Conservation (phyloP, 2,888 invertebrate species). For the Nesidiocoris tenuis region DNA sequence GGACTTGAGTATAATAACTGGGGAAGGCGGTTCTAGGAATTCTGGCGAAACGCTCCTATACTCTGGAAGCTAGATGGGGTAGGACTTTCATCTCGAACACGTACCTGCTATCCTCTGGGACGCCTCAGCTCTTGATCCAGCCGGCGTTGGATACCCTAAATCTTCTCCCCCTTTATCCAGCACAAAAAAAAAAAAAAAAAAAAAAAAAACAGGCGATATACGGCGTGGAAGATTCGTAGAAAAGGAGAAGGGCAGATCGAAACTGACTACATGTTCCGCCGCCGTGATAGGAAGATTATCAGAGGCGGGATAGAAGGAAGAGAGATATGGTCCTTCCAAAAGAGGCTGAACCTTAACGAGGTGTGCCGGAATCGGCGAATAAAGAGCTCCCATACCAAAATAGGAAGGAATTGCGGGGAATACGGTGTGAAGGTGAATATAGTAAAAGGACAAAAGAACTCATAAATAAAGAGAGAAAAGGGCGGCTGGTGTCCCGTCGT, state of each 20-base stretch:
- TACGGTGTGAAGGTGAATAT: constrained; percentile 35
- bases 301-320: not conserved
- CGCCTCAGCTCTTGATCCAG: not conserved
- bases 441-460: constrained; percentile 42
- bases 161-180: not conserved
- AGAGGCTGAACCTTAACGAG: not conserved
- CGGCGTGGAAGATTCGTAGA: not conserved
- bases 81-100: not conserved
- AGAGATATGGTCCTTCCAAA: not conserved
- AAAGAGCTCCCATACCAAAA: not conserved
- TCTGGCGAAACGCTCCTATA: too few species aligned
- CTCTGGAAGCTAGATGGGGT: not conserved
- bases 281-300: too few species aligned
- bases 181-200: not conserved
- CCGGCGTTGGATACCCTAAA: not conserved
- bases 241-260: constrained; percentile 4
- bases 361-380: not conserved
- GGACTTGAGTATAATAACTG: too few species aligned
- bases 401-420: too few species aligned
- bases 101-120: too few species aligned
- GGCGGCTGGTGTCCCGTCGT: constrained; percentile 23
- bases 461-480: constrained; percentile 35
- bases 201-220: constrained; percentile 1
- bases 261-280: too few species aligned
- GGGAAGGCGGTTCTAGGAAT: too few species aligned